Conservation (phyloP, 1,140 invertebrate species). For the Arctopsyche grandis region DNA sequence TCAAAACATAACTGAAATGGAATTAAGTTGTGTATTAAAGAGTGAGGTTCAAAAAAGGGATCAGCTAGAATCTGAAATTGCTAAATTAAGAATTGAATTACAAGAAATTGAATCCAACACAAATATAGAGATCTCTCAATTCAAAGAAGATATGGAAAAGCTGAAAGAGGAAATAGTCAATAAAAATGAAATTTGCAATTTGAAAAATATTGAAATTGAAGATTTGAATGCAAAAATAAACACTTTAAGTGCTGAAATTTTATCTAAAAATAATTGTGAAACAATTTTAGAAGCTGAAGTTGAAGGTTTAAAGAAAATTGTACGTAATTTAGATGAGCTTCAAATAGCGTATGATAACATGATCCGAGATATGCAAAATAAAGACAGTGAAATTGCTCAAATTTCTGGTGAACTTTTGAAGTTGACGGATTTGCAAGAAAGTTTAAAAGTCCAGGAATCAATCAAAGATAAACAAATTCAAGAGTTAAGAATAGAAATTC, state of each 20-base stretch:
- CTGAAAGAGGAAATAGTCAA: not conserved
- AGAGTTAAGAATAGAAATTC: not conserved
- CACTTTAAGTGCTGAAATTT: not conserved
- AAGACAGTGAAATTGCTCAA: not conserved
- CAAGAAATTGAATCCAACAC: not conserved
- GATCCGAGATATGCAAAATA: not conserved
- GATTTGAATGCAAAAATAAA: not conserved
- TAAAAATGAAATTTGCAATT: not conserved
- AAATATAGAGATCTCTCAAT: not conserved
- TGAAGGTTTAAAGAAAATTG: not conserved
- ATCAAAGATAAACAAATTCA: not conserved
- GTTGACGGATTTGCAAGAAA: not conserved
- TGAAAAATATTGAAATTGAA: not conserved
- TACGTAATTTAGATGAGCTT: not conserved
- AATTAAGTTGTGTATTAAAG: not conserved
- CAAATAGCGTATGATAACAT: not conserved
- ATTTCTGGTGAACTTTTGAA: not conserved
- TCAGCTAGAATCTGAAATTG: not conserved
- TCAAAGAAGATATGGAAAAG: not conserved
- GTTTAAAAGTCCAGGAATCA: not conserved
- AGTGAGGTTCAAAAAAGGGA: not conserved
- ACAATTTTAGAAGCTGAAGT: not conserved
- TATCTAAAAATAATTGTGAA: not conserved
- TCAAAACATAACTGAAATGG: not conserved
- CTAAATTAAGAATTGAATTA: not conserved